A percentile compares a stretch with the other conserved stretches of the same genome.
phyloP scores from a whole-genome alignment of 2,113 vertebrate genomes.

The Oenanthe oenanthe region DNA sequence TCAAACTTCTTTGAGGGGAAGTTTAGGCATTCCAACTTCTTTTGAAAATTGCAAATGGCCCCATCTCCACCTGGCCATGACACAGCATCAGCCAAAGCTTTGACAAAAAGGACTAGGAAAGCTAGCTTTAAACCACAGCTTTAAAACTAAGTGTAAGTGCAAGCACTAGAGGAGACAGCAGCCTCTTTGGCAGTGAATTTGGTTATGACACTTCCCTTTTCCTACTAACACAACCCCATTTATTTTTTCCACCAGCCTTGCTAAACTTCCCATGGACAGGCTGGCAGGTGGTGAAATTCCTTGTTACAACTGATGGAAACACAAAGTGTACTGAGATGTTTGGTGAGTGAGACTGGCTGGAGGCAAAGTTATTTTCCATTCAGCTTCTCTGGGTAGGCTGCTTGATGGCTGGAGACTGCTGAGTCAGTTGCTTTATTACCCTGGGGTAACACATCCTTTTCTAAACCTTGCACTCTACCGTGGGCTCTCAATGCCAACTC shows the following conservation, averaged over 20 bases:
- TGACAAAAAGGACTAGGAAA: background rate
- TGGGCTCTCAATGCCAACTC: background rate
- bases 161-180: background rate
- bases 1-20: background rate
- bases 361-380: background rate
- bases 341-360: background rate
- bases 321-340: background rate
- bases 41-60: background rate
- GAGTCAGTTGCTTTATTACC: background rate
- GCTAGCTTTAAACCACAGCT: background rate
- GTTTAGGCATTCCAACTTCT: background rate
- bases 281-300: fast-evolving
- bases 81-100: background rate
- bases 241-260: background rate
- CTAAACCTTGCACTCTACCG: background rate
- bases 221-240: background rate
- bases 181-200: background rate
- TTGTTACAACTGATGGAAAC: background rate
- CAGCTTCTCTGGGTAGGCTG: background rate
- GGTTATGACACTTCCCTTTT: background rate
- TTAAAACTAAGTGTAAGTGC: background rate
- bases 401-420: fast-evolving
- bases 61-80: background rate
- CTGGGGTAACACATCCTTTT: background rate
- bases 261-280: background rate